Evolutionary conservation across 2,113 vertebrate genomes (phyloP).

Genomic region (Otocyon megalotis): DNA sequence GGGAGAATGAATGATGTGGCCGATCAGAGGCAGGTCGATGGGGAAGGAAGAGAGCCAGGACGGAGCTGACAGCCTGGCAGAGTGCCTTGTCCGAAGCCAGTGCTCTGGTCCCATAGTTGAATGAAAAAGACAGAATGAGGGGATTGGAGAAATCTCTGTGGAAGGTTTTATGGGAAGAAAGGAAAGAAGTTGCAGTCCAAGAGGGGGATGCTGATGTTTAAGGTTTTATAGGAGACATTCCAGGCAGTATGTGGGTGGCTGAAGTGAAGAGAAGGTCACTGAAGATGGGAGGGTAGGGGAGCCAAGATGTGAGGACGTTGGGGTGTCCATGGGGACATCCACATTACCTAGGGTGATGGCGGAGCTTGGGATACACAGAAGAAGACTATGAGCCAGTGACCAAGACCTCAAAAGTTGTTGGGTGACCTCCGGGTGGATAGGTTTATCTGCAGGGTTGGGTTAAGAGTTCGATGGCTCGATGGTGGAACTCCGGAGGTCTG

Average conservation of each 20-base stretch:
- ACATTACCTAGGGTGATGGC: not conserved
- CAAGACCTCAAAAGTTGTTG: not conserved
- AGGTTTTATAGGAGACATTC: not conserved
- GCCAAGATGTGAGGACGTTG: not conserved
- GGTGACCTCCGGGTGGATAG: not conserved
- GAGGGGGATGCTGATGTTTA: not conserved
- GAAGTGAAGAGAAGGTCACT: not conserved
- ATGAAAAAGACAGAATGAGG: not conserved
- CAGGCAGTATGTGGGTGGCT: not conserved
- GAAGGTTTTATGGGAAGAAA: conserved; percentile 22
- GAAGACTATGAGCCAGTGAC: not conserved
- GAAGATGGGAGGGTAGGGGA: not conserved
- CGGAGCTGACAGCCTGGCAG: conserved; percentile 55
- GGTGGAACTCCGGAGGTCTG: not conserved
- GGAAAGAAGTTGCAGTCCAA: not conserved
- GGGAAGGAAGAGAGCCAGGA: conserved; percentile 60
- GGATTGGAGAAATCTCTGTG: not conserved
- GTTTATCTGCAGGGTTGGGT: not conserved
- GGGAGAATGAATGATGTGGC: conserved; percentile 54
- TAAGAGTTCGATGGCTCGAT: not conserved
- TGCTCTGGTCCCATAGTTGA: not conserved
- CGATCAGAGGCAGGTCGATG: not conserved
- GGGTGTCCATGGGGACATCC: not conserved
- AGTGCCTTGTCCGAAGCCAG: not conserved
- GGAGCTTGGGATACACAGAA: not conserved